Conservation (phyloP, 2,113 vertebrate species). For the Eolophus roseicapilla region DNA sequence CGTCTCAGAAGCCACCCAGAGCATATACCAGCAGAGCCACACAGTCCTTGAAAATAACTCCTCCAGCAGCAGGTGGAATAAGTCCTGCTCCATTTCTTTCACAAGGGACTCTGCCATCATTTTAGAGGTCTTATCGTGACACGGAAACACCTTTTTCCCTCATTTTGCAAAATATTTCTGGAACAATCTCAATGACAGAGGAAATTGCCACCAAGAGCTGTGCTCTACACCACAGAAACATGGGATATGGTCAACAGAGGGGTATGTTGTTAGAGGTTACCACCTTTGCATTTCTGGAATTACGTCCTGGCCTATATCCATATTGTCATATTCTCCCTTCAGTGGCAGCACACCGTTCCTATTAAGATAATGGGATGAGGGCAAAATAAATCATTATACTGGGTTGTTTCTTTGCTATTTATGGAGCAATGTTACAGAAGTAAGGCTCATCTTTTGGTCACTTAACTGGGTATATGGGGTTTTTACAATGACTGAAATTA, state of each 20-base stretch:
- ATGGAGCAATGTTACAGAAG: neutral
- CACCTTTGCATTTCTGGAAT: neutral
- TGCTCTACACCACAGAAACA: neutral
- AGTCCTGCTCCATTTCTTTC: neutral
- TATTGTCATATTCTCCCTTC: neutral
- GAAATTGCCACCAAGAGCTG: neutral
- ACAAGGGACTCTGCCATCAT: neutral
- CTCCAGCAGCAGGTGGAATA: neutral
- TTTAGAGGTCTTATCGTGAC: neutral
- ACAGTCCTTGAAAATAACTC: neutral
- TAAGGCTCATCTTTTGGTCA: neutral
- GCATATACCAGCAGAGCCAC: rapidly evolving
- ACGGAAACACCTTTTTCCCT: neutral
- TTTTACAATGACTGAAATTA: neutral
- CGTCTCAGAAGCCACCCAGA: neutral
- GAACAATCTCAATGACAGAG: neutral
- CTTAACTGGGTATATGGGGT: neutral
- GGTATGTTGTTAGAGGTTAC: neutral
- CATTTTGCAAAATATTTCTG: neutral
- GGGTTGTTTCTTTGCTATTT: neutral
- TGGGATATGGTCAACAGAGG: neutral
- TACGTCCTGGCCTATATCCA: neutral
- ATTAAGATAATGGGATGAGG: neutral
- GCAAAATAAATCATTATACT: neutral
- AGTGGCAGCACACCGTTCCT: neutral